Base-by-base conservation (phyloP, 2,888 invertebrate genomes). In the Xanthia icteritia region DNA sequence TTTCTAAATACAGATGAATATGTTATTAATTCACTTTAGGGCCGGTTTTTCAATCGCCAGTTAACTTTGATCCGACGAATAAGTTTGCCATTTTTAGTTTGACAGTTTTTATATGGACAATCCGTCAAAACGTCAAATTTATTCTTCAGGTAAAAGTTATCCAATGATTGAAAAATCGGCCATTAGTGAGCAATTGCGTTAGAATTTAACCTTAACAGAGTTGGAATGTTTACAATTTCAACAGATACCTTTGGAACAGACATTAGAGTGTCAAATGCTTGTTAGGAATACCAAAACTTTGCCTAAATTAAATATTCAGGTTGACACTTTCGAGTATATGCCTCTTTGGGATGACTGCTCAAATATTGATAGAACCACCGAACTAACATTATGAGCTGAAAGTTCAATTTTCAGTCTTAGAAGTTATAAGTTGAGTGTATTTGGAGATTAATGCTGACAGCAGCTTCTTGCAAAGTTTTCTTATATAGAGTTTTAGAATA, bases 281-380 rank as follows among this genome's bases (percentile, higher is more conserved):
- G 31, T 27, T 31, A 42, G 61, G 8, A 65, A 69, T 74, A 56
- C 58, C n/a, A 56, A 82, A 75, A 82, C 42, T 81, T 81, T 51
- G 2, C n/a, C 20, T 20, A 5, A 75, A 74, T 65, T 81, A 17
- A 69, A 69, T 81, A 85, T 81, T 81, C 48, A 61, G 23, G 58
- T 76, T 20, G 39, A 67, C 76, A 71, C 36, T 67, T 70, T 82
- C 36, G 9, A 66, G 76, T 82, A 82, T 85, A 72, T 1, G 67
- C 64, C 27, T 67, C 75, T 81, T 76, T 23, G 83, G 82, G 36
- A 65, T 48, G 45, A 63, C 66, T 76, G 39, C 27, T 82, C 77
- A 86, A 77, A 83, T 77, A 82, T 82, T 86, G 70, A 82, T 70
- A 82, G 36, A 70, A 23, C 5, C 17, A 23, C 66, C 27, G n/a